A percentile compares a stretch with the other conserved stretches of the same genome.
Conservation (phyloP, 2,113 vertebrate species). For the Lophius piscatorius region DNA sequence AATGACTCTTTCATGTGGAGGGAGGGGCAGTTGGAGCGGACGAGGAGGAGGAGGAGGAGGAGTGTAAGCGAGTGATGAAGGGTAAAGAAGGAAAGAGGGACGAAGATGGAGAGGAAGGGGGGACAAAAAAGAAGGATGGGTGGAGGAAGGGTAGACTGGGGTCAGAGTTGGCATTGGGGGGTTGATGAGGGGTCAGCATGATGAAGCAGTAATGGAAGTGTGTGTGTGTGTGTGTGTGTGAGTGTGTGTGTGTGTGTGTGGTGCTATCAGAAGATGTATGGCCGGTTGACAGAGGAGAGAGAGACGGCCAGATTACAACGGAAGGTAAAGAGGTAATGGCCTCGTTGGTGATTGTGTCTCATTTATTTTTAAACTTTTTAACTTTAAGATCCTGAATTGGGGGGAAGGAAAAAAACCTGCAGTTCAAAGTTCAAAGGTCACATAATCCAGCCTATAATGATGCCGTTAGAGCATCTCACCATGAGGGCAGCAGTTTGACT, state of each 20-base stretch:
- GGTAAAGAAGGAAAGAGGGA: not conserved
- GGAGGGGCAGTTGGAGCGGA: not conserved
- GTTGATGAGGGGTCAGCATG: constrained; percentile 71
- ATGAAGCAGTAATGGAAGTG: constrained; percentile 76
- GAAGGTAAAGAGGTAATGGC: constrained; percentile 63
- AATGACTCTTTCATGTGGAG: constrained; percentile 37
- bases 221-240: constrained; percentile 33
- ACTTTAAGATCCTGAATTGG: too few species aligned
- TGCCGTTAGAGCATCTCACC: too few species aligned
- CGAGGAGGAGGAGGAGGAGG: constrained; percentile 9
- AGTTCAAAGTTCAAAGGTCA: constrained; percentile 18
- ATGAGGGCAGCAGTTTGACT: too few species aligned
- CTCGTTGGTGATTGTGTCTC: constrained; percentile 21
- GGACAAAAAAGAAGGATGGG: constrained; percentile 28
- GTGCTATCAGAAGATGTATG: constrained; percentile 61
- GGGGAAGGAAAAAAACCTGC: constrained; percentile 5
- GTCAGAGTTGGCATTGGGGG: constrained; percentile 61
- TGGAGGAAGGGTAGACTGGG: constrained; percentile 55
- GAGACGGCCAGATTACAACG: constrained; percentile 59
- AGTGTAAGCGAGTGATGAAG: not conserved
- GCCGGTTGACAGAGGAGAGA: constrained; percentile 56
- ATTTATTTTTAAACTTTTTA: constrained; percentile 6
- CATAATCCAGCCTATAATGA: not conserved
- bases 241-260: constrained; percentile 20
- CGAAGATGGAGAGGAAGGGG: not conserved